Conservation (phyloP, 1,140 invertebrate genomes). For the Bombus pyrosoma region DNA sequence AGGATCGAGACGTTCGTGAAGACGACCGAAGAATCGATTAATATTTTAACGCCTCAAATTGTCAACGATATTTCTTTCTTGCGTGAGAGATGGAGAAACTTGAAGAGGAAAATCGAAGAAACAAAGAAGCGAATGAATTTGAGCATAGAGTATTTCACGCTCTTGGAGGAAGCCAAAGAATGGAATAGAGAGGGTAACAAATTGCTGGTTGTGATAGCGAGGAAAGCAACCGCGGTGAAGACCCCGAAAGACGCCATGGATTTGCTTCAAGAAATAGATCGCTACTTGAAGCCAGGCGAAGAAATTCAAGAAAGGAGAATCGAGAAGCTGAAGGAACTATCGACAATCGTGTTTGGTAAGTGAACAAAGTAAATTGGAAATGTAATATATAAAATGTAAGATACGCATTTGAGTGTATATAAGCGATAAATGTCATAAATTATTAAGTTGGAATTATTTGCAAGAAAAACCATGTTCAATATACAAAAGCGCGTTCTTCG, state of each 20-base stretch:
- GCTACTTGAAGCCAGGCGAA: constrained; percentile 88
- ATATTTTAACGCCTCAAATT: constrained; percentile 84
- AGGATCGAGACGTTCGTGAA: constrained; percentile 89
- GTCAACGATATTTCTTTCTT: constrained; percentile 86
- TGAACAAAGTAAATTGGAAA: background rate
- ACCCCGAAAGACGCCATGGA: constrained; percentile 84
- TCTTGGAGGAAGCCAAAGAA: constrained; percentile 85
- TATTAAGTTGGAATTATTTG: too few relatives aligned
- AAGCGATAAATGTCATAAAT: too few relatives aligned
- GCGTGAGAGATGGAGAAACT: constrained; percentile 88
- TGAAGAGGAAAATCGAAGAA: constrained; percentile 87
- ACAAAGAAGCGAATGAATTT: constrained; percentile 84
- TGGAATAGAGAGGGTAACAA: constrained; percentile 90
- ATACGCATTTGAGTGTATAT: too few relatives aligned
- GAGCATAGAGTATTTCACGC: constrained; percentile 84
- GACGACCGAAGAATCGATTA: constrained; percentile 87
- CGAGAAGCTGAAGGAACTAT: constrained; percentile 86
- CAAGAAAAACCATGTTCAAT: background rate
- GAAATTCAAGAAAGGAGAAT: constrained; percentile 87
- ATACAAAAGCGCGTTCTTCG: background rate
- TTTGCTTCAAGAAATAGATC: constrained; percentile 86
- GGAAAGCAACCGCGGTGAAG: constrained; percentile 86
- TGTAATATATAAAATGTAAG: too few relatives aligned
- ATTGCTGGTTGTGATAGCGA: constrained; percentile 87
- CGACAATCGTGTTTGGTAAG: constrained; percentile 86